Base-by-base conservation (phyloP, 2,888 invertebrate genomes). In the Acrocyrtus sp. region DNA sequence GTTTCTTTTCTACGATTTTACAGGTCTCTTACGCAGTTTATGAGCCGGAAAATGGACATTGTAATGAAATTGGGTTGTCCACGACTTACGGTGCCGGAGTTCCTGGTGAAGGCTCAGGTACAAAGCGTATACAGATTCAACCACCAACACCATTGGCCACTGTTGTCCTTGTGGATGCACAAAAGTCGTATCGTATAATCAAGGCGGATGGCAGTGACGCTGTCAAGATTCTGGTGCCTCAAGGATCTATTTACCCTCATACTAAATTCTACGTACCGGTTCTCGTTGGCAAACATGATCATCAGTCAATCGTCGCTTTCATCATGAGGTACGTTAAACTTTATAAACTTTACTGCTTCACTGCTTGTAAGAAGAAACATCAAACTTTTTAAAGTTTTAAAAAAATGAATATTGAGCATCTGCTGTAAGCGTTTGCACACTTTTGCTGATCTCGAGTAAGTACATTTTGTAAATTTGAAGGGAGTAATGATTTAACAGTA, bases 261-360 rank as follows among this genome's bases (percentile, higher is more conserved):
- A 93, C 95, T 34, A 90, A 93, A 82, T 88, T 97, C 81, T 94
- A 96, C 85, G 90, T 96, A 24, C 96, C 96, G 0, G 95, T 95
- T 29, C 94, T 95, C 82, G 88, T 97, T 70, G 90, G 91, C 76
- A 89, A 91, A 67, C 88, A 22, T 88, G 88, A 89, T 72, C 82
- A 80, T 66, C 79, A 81, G 51, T 81, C 89, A 53, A 89, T 94
- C 76, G 90, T 93, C 68, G 91, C 91, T 48, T 92, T 96, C 83
- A 91, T 94, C 74, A 90, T 96, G 81, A 92, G 92, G 95, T 95
- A 84, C 87, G 89, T 56, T 34, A 34, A 34, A 34, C 12, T 34
- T n/a, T n/a, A n/a, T n/a, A n/a, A n/a, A n/a, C n/a, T n/a, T n/a
- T n/a, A n/a, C n/a, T n/a, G n/a, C n/a, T n/a, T n/a, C n/a, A n/a